Percentiles rank a stretch among this genome's conserved stretches.
Evolutionary conservation across 2,888 invertebrate species (phyloP).

Genomic region (Stenodera caucasica): DNA sequence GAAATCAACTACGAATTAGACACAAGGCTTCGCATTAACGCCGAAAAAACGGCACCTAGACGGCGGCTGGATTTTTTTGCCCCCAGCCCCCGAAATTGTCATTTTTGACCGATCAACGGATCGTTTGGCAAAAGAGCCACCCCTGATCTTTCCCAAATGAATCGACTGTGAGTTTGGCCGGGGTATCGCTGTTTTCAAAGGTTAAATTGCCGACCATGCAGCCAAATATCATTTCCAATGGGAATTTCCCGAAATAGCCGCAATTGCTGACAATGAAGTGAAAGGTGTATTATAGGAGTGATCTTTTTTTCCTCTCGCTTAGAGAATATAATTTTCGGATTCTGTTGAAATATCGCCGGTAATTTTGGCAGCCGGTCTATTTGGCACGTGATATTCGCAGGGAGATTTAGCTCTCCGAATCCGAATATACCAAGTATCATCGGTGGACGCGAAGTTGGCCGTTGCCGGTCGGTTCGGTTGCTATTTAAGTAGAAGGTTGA

Average conservation of each 20-base stretch:
- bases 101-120: background rate
- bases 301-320: no score
- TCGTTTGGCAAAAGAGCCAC: background rate
- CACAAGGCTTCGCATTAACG: no score
- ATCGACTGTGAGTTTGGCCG: background rate
- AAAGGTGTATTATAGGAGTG: no score
- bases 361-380: conserved; percentile 30
- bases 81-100: no score
- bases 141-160: conserved; percentile 15
- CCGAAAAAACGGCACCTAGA: no score
- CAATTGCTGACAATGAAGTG: no score
- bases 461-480: conserved; percentile 15
- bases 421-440: conserved; percentile 17
- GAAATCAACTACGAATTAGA: background rate
- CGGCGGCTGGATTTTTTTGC: no score
- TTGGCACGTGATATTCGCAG: conserved; percentile 28
- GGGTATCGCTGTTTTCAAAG: background rate
- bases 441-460: background rate
- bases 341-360: conserved; percentile 28
- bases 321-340: no score
- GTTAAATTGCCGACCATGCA: background rate
- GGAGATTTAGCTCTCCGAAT: background rate
- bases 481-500: conserved; percentile 29
- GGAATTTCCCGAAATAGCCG: no score
- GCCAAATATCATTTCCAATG: no score